Percentiles rank a stretch among this genome's conserved stretches.
Evolutionary conservation across 1,140 invertebrate species (phyloP).

Genomic region (Dinothrombium tinctorium): DNA sequence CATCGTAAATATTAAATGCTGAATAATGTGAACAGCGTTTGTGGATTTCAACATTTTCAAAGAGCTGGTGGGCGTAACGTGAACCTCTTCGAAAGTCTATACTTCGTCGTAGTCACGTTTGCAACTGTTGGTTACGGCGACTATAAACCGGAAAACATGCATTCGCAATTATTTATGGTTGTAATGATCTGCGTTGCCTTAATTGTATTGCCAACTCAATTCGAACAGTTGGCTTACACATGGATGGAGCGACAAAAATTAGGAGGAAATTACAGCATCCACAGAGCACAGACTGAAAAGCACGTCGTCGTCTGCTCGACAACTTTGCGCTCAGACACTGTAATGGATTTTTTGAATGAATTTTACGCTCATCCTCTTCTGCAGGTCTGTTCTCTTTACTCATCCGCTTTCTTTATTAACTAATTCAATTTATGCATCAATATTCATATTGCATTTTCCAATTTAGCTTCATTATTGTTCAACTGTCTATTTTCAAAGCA

Average conservation of each 20-base stretch:
- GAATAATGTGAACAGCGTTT: conserved; percentile 21
- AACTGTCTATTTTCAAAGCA: no score
- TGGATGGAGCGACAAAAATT: conserved; percentile 41
- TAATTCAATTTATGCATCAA: no score
- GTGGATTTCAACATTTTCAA: conserved; percentile 31
- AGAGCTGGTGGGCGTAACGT: conserved; percentile 25
- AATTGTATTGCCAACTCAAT: conserved; percentile 33
- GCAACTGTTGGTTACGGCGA: conserved; percentile 27
- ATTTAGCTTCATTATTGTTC: no score
- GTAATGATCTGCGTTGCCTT: conserved; percentile 27
- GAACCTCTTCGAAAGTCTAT: conserved; percentile 27
- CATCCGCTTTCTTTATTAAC: no score
- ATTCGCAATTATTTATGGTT: conserved; percentile 29
- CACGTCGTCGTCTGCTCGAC: conserved; percentile 95
- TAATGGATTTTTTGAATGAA: conserved; percentile 96
- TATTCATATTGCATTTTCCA: no score
- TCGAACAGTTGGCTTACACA: conserved; percentile 85
- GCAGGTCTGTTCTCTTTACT: no score
- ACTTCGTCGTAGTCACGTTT: conserved; percentile 32
- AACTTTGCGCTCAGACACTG: conserved; percentile 83
- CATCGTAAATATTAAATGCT: no score
- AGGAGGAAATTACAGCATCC: conserved; percentile 72
- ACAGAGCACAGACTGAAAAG: conserved; percentile 80
- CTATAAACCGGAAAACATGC: conserved; percentile 28
- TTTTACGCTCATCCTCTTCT: conserved; percentile 91